Evolutionary conservation across 2,888 invertebrate species (phyloP).

Genomic region (Quadroppia sp.): DNA sequence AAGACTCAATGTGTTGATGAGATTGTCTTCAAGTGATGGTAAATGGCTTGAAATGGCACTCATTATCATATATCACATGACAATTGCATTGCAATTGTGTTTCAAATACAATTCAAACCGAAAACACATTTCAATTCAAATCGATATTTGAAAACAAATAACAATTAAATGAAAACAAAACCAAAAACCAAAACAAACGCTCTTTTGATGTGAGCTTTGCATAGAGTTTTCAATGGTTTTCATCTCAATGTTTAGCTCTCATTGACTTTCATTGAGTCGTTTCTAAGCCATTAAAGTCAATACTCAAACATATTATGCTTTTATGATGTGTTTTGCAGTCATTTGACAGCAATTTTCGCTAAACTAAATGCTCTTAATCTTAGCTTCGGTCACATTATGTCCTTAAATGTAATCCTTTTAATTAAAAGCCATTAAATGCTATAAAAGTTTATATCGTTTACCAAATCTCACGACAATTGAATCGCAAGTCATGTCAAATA

Average conservation of each 20-base stretch:
- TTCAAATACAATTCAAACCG: background rate
- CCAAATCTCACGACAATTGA: too few species aligned
- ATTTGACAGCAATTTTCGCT: too few species aligned
- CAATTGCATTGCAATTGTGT: background rate
- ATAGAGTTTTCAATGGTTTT: too few species aligned
- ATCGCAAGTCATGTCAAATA: too few species aligned
- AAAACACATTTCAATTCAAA: background rate
- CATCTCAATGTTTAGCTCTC: background rate
- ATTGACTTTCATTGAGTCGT: background rate
- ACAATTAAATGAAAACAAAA: background rate
- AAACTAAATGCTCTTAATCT: too few species aligned
- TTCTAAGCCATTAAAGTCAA: background rate
- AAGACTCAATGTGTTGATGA: background rate
- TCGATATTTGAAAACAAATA: background rate
- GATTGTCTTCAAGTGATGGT: constrained; percentile 23
- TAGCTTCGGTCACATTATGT: too few species aligned
- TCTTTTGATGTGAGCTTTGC: background rate
- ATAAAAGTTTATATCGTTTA: too few species aligned
- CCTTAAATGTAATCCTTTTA: too few species aligned
- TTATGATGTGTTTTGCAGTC: too few species aligned
- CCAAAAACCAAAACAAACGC: background rate
- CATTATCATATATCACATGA: background rate
- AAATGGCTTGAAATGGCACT: constrained; percentile 21
- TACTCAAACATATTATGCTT: too few species aligned
- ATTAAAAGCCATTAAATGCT: too few species aligned